Conservation (phyloP, 2,888 invertebrate species). For the Blomia tropicalis region DNA sequence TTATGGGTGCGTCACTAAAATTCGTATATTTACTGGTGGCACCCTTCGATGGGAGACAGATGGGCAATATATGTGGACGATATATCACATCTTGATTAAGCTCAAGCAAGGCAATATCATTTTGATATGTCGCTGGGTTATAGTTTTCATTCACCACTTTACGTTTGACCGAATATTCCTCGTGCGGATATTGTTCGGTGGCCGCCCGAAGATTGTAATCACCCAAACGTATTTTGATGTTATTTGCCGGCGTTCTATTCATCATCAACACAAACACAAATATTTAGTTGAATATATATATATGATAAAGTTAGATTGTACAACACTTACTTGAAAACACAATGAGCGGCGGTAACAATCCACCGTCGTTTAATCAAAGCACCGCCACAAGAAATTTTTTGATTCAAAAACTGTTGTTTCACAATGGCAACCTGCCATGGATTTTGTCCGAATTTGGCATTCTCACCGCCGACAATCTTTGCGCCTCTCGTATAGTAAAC, state of each 20-base stretch:
- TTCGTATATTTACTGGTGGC: constrained; percentile 23
- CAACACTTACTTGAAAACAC: constrained; percentile 32
- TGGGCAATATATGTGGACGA: constrained; percentile 79
- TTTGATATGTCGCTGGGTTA: constrained; percentile 74
- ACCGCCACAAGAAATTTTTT: constrained; percentile 78
- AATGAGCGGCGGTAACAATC: constrained; percentile 78
- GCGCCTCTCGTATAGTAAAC: constrained; percentile 69
- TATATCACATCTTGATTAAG: constrained; percentile 60
- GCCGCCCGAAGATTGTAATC: constrained; percentile 75
- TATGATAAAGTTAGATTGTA: neutral
- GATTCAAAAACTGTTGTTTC: constrained; percentile 72
- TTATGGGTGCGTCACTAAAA: neutral
- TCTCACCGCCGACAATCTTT: constrained; percentile 77
- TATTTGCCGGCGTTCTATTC: constrained; percentile 63
- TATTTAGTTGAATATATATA: neutral
- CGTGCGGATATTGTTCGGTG: constrained; percentile 63
- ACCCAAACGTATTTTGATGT: constrained; percentile 69
- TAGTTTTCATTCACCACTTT: constrained; percentile 60
- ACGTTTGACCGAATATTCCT: constrained; percentile 69
- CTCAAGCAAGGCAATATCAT: constrained; percentile 54
- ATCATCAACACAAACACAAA: too few species aligned
- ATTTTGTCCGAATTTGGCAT: constrained; percentile 73
- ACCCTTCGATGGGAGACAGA: constrained; percentile 63
- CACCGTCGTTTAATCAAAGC: constrained; percentile 73
- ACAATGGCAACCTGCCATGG: constrained; percentile 83